Base-by-base conservation (phyloP, 2,888 invertebrate genomes). In the Sepiola atlantica region DNA sequence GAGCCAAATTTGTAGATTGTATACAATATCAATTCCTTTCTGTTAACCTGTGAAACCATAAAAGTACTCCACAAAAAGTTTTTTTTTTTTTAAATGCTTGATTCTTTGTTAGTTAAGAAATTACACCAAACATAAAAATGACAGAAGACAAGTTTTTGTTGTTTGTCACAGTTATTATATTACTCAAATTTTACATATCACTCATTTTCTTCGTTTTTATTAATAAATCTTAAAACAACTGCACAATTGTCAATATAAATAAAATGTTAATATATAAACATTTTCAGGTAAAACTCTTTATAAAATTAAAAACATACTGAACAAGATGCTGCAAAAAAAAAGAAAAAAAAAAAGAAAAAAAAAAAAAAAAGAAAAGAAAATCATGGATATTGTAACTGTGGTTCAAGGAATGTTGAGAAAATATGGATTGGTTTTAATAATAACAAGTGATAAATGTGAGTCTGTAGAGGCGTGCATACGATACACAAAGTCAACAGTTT, bases 131-230 rank as follows among this genome's bases (percentile, higher is more conserved):
- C n/a, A 77, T 28, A 77, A 77, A 45, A 77, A 77, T n/a, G 16
- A 77, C 77, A 77, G 10, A 77, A n/a, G 2, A n/a, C 77, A 1
- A n/a, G n/a, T 28, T 8, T 77, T 24, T 77, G 61, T 77, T 77
- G 55, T 57, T 77, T 77, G 55, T 57, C 24, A 77, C 90, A 20
- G 45, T 77, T 94, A n/a, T n/a, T n/a, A 77, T 54, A 93, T 77
- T 77, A 93, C 21, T 93, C 54, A 94, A n/a, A 54, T 90, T 77
- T 90, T 77, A 93, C 93, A 93, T 28, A 77, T 77, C 57, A 28
- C 10, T n/a, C 93, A 45, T 45, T 90, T 77, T 20, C 16, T 77
- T 61, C 45, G 32, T 77, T 55, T 45, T 93, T 32, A 94, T n/a
- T 54, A 54, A 32, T 61, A 54, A 94, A 6, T 93, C n/a, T 54